These are phyloP conservation scores for Gallinago media DNA, from an alignment of 2,113 vertebrate species.

Conservation along the genomic window DNA sequence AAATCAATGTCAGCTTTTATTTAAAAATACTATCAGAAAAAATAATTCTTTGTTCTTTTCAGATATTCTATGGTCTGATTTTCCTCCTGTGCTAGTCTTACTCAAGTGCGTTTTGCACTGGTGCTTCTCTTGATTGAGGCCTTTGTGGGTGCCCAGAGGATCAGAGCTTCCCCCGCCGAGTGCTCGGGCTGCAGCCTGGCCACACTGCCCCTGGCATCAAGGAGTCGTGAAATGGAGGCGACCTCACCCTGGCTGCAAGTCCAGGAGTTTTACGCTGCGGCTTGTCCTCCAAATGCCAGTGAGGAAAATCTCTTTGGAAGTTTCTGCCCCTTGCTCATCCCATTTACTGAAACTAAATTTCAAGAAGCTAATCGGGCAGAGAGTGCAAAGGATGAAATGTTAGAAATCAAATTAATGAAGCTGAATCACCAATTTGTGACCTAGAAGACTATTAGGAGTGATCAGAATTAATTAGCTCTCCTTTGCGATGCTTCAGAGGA, in stretches of 20 bases:
- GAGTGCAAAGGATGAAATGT: constrained; percentile 74
- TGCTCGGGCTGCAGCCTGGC: background rate
- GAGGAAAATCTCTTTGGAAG: constrained; percentile 76
- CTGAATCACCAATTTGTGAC: constrained; percentile 72
- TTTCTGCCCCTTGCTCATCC: constrained; percentile 72
- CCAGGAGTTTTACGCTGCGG: background rate
- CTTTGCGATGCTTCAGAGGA: constrained; percentile 38
- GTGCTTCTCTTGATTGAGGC: background rate
- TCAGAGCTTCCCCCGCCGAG: background rate
- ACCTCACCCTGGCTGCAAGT: background rate
- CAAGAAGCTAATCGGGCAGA: constrained; percentile 76
- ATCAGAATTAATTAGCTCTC: constrained; percentile 75
- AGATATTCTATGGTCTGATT: background rate
- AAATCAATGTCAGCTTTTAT: background rate
- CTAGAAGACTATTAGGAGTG: constrained; percentile 70
- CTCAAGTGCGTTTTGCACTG: background rate
- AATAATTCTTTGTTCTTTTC: background rate
- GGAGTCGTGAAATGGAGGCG: background rate
- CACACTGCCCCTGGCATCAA: background rate
- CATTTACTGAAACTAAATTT: constrained; percentile 75
- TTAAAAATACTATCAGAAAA: background rate
- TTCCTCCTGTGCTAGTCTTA: background rate
- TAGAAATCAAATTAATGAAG: constrained; percentile 78
- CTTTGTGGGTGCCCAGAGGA: background rate
- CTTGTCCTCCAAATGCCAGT: constrained; percentile 21